These are phyloP conservation scores for Xiphias gladius DNA, from an alignment of 2,113 vertebrate species.

Conservation along the genomic window DNA sequence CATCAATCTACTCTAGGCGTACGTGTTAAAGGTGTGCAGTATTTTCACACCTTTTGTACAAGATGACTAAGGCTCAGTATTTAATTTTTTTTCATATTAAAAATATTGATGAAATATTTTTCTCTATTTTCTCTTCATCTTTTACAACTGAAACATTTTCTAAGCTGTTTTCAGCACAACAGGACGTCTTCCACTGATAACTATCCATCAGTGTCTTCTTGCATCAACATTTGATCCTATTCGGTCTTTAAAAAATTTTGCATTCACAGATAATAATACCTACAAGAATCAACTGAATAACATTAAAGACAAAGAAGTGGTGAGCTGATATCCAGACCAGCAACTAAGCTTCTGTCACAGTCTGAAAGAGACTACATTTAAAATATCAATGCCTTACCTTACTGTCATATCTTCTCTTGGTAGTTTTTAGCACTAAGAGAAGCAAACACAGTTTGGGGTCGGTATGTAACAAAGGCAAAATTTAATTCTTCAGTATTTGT, in stretches of 20 bases:
- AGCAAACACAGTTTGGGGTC: neutral
- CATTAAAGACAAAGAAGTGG: neutral
- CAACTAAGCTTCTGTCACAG: neutral
- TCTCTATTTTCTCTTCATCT: too few relatives aligned
- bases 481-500: slow-evolving; percentile 10
- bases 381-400: neutral
- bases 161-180: neutral
- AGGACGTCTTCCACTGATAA: neutral
- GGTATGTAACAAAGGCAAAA: neutral
- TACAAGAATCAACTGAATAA: neutral
- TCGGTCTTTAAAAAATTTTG: neutral
- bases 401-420: too few relatives aligned
- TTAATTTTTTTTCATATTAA: neutral
- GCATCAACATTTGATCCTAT: neutral
- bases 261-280: neutral
- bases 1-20: neutral
- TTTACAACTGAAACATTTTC: neutral
- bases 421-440: neutral
- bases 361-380: neutral
- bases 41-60: neutral
- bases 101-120: neutral
- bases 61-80: neutral
- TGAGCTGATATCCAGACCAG: neutral
- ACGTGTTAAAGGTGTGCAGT: neutral
- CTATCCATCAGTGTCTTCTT: neutral